A percentile compares a stretch with the other conserved stretches of the same genome.
Evolutionary conservation across 1,140 invertebrate species (phyloP).

Genomic region (Sycophaga agraensis): DNA sequence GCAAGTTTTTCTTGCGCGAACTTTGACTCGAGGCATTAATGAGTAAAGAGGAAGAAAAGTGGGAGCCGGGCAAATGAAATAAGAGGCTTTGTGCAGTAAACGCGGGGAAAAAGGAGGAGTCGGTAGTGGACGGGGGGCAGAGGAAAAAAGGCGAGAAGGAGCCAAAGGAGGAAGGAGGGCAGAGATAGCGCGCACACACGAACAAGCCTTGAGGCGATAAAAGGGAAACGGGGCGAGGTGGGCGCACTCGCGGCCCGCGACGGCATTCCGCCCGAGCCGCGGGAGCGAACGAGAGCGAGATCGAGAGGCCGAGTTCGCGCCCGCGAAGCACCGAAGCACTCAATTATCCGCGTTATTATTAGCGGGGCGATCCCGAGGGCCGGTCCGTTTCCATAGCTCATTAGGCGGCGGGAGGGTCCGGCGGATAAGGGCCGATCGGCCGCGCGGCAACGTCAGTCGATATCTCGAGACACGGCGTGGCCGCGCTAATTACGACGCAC

Average conservation of each 20-base stretch:
- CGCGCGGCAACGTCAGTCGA: slow-evolving; percentile 35
- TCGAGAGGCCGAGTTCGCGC: too few species aligned
- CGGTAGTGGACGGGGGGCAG: neutral
- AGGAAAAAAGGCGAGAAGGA: neutral
- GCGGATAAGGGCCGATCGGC: neutral
- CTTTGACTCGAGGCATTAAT: too few species aligned
- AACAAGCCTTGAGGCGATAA: too few species aligned
- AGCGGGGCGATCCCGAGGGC: slow-evolving; percentile 36
- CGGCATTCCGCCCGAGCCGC: too few species aligned
- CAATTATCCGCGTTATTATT: slow-evolving; percentile 45
- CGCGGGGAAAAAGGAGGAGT: too few species aligned
- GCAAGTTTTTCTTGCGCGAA: too few species aligned
- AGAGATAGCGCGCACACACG: too few species aligned
- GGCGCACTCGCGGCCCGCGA: too few species aligned
- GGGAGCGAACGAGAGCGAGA: neutral
- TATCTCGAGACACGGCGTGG: slow-evolving; percentile 37
- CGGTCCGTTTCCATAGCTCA: slow-evolving; percentile 40
- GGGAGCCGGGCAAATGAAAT: too few species aligned
- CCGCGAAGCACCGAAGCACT: too few species aligned
- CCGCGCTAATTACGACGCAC: slow-evolving; percentile 37
- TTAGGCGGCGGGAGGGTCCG: slow-evolving; percentile 31
- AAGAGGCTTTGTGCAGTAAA: too few species aligned
- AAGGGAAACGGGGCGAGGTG: neutral
- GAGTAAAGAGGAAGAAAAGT: too few species aligned
- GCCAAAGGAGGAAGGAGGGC: neutral